These are phyloP conservation scores for Ranitomeya variabilis DNA, from an alignment of 2,113 vertebrate genomes.

Conservation along the genomic window DNA sequence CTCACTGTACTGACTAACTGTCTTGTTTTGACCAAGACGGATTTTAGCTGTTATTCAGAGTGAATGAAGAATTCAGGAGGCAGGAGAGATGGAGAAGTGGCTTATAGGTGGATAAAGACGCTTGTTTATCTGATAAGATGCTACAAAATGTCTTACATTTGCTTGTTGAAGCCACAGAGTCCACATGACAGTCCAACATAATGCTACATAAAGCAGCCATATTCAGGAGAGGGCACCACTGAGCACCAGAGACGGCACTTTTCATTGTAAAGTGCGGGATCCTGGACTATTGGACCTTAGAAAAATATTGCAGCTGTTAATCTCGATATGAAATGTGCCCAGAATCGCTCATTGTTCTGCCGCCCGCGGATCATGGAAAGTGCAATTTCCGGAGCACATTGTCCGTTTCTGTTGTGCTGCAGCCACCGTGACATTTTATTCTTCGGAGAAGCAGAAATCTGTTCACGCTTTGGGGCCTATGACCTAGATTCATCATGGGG, in stretches of 20 bases:
- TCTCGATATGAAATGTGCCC: not conserved
- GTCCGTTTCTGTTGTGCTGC: not conserved
- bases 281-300: too few relatives aligned
- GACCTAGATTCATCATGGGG: conserved; percentile 37
- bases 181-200: not conserved
- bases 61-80: too few relatives aligned
- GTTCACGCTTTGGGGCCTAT: conserved; percentile 32
- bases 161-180: too few relatives aligned
- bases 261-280: too few relatives aligned
- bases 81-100: too few relatives aligned
- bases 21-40: too few relatives aligned
- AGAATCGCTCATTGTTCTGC: not conserved
- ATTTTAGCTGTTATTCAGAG: too few relatives aligned
- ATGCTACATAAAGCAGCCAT: not conserved
- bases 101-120: too few relatives aligned
- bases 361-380: not conserved
- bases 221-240: not conserved
- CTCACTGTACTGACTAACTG: too few relatives aligned
- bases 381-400: not conserved
- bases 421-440: conserved; percentile 19
- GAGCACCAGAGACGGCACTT: not conserved
- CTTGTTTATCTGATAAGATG: too few relatives aligned
- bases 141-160: too few relatives aligned
- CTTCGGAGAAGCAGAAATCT: conserved; percentile 17
- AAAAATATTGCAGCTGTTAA: not conserved